Evolutionary conservation across 1,140 invertebrate genomes (phyloP).

Genomic region (Drosophila pseudoananassae): DNA sequence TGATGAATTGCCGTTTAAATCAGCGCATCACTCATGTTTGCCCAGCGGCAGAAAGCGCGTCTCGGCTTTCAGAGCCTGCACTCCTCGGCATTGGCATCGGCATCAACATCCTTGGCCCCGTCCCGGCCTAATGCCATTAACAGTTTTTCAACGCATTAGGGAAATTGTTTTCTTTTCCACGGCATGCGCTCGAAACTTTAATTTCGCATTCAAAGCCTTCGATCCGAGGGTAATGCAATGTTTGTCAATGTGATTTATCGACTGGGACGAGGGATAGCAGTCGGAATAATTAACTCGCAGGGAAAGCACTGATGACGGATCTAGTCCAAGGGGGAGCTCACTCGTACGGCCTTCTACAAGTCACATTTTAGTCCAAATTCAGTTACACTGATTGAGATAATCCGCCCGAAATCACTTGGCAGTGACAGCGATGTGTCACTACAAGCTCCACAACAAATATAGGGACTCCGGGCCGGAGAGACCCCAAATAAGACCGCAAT

Average conservation of each 20-base stretch:
- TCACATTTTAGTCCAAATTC: too few relatives aligned
- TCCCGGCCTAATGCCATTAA: slow-evolving; percentile 73
- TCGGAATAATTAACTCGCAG: slow-evolving; percentile 55
- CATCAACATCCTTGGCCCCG: slow-evolving; percentile 59
- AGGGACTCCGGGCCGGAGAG: slow-evolving; percentile 13
- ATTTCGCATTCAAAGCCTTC: slow-evolving; percentile 61
- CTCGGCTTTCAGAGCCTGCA: slow-evolving; percentile 61
- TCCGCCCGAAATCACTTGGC: not conserved
- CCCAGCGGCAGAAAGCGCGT: slow-evolving; percentile 49
- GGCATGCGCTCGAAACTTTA: slow-evolving; percentile 53
- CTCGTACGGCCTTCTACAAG: too few relatives aligned
- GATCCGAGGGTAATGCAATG: slow-evolving; percentile 66
- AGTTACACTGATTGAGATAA: not conserved
- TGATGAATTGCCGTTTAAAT: slow-evolving; percentile 84
- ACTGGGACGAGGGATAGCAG: slow-evolving; percentile 18
- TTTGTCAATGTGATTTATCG: slow-evolving; percentile 71
- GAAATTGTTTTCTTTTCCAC: slow-evolving; percentile 68
- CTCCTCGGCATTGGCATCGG: not conserved
- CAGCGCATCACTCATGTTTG: slow-evolving; percentile 83
- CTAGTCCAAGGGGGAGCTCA: not conserved
- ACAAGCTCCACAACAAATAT: not conserved
- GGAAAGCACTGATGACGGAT: not conserved
- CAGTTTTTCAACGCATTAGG: slow-evolving; percentile 70
- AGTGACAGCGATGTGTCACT: not conserved
- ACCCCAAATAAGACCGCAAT: slow-evolving; percentile 61